Evolutionary conservation across 1,140 invertebrate genomes (phyloP), one percentile per base, ranked within the genome.

Genomic region (Mya arenaria): DNA sequence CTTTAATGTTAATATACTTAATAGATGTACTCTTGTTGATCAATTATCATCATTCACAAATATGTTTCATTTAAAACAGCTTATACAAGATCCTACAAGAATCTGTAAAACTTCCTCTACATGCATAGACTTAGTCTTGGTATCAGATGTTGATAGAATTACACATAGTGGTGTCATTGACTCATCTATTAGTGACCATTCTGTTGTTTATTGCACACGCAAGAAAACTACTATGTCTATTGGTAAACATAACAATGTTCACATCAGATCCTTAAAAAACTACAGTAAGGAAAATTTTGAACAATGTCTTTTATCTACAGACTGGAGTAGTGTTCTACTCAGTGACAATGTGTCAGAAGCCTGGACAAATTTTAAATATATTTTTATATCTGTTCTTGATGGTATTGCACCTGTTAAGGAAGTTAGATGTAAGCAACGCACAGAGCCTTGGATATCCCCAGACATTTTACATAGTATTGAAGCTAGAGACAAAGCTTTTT

Each of bases 1-100:
- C 28, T 37, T 68, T 39, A 44, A 68, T 32, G n/a, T n/a, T n/a
- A n/a, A 63, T 34, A 15, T 32, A 63, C 19, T 6, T 63, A 32
- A n/a, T n/a, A n/a, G n/a, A n/a, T n/a, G n/a, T n/a, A n/a, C n/a
- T n/a, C n/a, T n/a, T n/a, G n/a, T n/a, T n/a, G n/a, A n/a, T n/a
- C n/a, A n/a, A 39, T 68, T 44, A n/a, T 39, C 34, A 44, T 68
- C 65, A 39, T 71, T 63, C 60, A 36, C 2, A 56, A 55, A 73
- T 6, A 52, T 73, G 28, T 73, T 73, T 32, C 34, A 58, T 73
- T 73, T 56, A 52, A 30, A n/a, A 73, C 69, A 73, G 30, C 30
- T 73, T 15, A 55, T 73, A n/a, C 13, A 19, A 34, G 69, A 73
- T 55, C 37, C n/a, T 58, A 73, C 69, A n/a, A 19, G 37, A 68